A percentile compares a stretch with the other conserved stretches of the same genome.
Conservation (phyloP, 2,888 invertebrate genomes). For the Ashinkailepas kermadecensis region DNA sequence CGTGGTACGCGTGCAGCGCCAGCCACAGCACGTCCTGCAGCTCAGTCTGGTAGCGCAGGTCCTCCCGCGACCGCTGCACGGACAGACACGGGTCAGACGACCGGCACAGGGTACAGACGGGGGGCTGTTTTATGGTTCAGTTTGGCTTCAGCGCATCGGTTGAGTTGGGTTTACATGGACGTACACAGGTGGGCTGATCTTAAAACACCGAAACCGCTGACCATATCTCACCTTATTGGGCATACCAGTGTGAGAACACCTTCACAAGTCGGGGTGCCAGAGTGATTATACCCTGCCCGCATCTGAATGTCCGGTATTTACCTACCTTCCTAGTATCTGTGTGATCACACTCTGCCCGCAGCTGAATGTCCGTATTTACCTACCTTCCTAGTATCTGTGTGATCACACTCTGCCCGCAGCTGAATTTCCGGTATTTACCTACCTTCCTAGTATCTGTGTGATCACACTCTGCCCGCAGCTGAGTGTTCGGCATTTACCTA, state of each 20-base stretch:
- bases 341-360: neutral
- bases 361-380: neutral
- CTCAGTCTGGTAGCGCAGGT: neutral
- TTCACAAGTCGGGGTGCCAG: too few relatives aligned
- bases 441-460: neutral
- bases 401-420: too few relatives aligned
- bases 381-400: neutral
- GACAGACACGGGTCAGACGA: neutral
- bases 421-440: neutral
- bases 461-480: neutral
- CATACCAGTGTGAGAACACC: too few relatives aligned
- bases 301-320: too few relatives aligned
- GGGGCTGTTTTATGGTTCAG: too few relatives aligned
- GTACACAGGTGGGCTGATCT: too few relatives aligned
- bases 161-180: too few relatives aligned
- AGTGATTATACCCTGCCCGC: too few relatives aligned
- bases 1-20: slow-evolving; percentile 12
- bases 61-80: neutral
- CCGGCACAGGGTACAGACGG: neutral
- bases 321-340: neutral
- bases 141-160: too few relatives aligned
- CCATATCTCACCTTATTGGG: too few relatives aligned
- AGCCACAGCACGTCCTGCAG: slow-evolving; percentile 20
- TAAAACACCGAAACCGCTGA: too few relatives aligned
- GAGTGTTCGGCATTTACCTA: neutral